A percentile compares a stretch with the other conserved stretches of the same genome.
Conservation (phyloP, 2,797 vertebrate species). For the Thamnophis elegans region DNA sequence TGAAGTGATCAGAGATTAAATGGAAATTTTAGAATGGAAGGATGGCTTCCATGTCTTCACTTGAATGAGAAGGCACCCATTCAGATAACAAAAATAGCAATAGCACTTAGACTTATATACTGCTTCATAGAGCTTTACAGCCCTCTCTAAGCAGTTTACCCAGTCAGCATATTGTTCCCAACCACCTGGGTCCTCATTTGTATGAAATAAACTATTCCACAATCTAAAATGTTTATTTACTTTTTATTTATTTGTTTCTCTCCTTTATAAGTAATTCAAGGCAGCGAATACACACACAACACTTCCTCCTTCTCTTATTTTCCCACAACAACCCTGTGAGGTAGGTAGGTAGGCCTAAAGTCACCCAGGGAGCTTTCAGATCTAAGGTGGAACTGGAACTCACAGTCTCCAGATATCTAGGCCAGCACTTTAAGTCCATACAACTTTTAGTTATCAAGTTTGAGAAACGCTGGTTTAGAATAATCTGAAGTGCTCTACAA, state of each 20-base stretch:
- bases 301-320: not conserved
- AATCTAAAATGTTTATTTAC: not conserved
- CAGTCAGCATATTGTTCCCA: no score
- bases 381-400: not conserved
- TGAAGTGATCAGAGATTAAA: not conserved
- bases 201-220: not conserved
- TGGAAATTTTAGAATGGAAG: not conserved
- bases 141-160: no score
- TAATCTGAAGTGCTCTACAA: not conserved
- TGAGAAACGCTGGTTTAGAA: not conserved
- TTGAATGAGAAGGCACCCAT: not conserved
- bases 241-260: not conserved
- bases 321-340: not conserved
- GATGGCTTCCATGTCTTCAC: not conserved
- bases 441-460: not conserved
- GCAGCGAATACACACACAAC: not conserved
- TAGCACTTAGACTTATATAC: no score
- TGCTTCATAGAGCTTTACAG: no score
- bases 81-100: not conserved
- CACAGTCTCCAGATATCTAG: not conserved
- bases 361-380: not conserved
- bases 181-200: no score
- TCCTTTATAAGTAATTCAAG: not conserved
- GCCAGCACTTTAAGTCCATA: not conserved
- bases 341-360: not conserved